A percentile compares a stretch with the other conserved stretches of the same genome.
Evolutionary conservation across 1,140 invertebrate species (phyloP).

Genomic region (Zaprionus camerounensis): DNA sequence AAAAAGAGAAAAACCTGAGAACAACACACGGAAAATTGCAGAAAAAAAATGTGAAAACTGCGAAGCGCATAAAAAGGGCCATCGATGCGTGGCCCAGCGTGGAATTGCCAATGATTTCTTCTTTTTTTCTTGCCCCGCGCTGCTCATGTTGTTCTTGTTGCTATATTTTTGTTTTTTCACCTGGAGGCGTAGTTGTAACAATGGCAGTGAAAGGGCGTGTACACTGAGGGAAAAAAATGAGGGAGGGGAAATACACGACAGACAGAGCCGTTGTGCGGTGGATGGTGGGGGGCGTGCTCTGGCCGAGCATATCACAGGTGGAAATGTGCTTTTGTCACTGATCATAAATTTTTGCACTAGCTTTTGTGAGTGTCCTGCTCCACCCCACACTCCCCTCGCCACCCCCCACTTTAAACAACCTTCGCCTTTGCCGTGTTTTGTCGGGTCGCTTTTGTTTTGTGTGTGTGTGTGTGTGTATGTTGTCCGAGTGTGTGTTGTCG

Average conservation of each 20-base stretch:
- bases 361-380: slow-evolving; percentile 41
- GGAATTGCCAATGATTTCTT: slow-evolving; percentile 41
- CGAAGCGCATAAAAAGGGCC: slow-evolving; percentile 72
- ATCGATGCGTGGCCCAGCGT: slow-evolving; percentile 68
- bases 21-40: slow-evolving; percentile 36
- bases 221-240: slow-evolving; percentile 51
- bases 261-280: not conserved
- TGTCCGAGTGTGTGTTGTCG: slow-evolving; percentile 10
- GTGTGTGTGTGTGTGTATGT: not conserved
- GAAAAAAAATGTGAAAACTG: slow-evolving; percentile 63
- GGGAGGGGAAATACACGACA: slow-evolving; percentile 36
- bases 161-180: slow-evolving; percentile 42
- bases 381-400: not conserved
- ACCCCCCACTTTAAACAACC: not conserved
- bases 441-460: slow-evolving; percentile 15
- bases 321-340: slow-evolving; percentile 81
- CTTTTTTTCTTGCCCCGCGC: not conserved
- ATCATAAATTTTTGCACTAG: slow-evolving; percentile 75
- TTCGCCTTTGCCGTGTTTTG: slow-evolving; percentile 19
- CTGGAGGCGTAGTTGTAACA: slow-evolving; percentile 38
- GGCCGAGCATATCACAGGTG: slow-evolving; percentile 71
- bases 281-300: slow-evolving; percentile 14
- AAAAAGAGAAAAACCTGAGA: not conserved
- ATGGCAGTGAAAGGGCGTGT: slow-evolving; percentile 72
- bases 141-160: not conserved